These are phyloP conservation scores for Malacosoma neustria DNA, from an alignment of 2,888 invertebrate genomes.

Conservation along the genomic window DNA sequence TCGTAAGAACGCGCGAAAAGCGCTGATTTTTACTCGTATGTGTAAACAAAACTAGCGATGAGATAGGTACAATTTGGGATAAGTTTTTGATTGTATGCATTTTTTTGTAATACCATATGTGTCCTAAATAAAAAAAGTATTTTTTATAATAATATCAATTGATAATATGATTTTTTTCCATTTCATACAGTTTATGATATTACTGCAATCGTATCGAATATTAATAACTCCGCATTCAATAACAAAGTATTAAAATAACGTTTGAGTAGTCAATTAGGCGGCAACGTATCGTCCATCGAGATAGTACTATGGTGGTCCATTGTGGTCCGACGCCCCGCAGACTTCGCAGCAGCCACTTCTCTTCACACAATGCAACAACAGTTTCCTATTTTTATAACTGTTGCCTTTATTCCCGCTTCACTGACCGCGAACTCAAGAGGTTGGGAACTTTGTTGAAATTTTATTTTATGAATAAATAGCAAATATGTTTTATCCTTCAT, in stretches of 20 bases:
- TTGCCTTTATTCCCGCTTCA: constrained; percentile 54
- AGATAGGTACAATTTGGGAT: too few relatives aligned
- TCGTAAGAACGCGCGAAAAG: too few relatives aligned
- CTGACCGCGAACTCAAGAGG: constrained; percentile 54
- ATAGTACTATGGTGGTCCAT: constrained; percentile 71
- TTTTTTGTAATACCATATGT: too few relatives aligned
- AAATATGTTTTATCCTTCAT: constrained; percentile 6
- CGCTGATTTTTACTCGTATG: too few relatives aligned
- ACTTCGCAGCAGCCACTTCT: constrained; percentile 38
- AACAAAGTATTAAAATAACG: constrained; percentile 64
- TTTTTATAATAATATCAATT: too few relatives aligned
- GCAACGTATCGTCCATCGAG: constrained; percentile 67
- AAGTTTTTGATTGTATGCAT: too few relatives aligned
- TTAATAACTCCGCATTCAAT: constrained; percentile 38
- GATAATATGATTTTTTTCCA: too few relatives aligned
- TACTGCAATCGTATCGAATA: neutral
- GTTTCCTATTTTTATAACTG: constrained; percentile 65
- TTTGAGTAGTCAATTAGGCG: constrained; percentile 73
- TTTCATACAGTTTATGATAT: constrained; percentile 5
- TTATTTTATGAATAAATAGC: constrained; percentile 21
- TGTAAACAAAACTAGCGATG: too few relatives aligned
- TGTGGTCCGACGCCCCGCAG: constrained; percentile 54
- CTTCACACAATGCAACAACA: constrained; percentile 46
- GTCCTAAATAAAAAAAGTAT: too few relatives aligned
- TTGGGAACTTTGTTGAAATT: constrained; percentile 56